Base-by-base conservation (phyloP, 2,797 vertebrate species). In the Acridotheres tristis region DNA sequence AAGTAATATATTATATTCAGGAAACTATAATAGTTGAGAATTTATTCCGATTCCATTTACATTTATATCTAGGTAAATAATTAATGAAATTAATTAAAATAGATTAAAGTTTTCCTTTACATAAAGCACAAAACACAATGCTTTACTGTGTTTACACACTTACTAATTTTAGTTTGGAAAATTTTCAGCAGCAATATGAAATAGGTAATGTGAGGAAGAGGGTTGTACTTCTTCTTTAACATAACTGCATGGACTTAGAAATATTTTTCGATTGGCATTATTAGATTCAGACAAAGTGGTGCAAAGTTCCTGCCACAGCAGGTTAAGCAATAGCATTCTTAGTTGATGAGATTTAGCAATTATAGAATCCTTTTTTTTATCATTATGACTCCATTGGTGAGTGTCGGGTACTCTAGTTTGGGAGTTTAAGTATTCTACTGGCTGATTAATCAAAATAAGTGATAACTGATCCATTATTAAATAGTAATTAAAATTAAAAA, bases 321-420 rank as follows among this genome's bases (percentile, higher is more conserved):
- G 14, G 45, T 17, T 65, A 57, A 62, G 7, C 23, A 87, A 40
- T 18, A 50, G 1, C 12, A 61, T 7, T 1, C 4, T 69, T 26
- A 29, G 10, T 16, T 68, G 40, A 47, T 54, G 25, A 85, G 4
- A 47, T 63, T 42, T 21, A 11, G 2, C 20, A 59, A 21, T 43
- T 74, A 25, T 1, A 40, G 15, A 54, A 54, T 42, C 16, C 27
- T 30, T 48, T 76, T 69, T 59, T 79, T 77, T 20, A 38, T 48
- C 10, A 50, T 48, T 89, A 16, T 67, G 22, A 59, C 32, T 63
- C 13, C 7, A 22, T 12, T 63, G 19, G 26, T 79, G 13, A 74
- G 8, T 2, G 0, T 15, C 57, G 21, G 7, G 9, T 55, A 11
- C 27, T 15, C 13, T 45, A 16, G 10, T 55, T 67, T 83, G 1